phyloP scores from a whole-genome alignment of 37 sponge, comb jelly and placozoan species.

The Amphimedon queenslandica region DNA sequence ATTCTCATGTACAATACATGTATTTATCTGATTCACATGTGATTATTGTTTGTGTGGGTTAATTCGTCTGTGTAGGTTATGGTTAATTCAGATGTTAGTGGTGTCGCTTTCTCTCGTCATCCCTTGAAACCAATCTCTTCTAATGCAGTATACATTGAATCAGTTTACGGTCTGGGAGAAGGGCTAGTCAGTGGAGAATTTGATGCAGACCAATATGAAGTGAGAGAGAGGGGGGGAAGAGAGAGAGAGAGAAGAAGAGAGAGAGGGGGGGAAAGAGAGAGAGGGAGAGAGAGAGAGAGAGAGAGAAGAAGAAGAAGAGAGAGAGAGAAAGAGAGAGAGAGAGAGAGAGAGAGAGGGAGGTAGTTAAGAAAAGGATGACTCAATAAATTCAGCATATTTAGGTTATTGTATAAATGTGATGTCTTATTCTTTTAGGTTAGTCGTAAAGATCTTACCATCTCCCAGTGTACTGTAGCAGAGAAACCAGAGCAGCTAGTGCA shows the following conservation, averaged over 20 bases:
- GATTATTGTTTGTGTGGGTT: background rate
- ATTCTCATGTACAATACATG: too few relatives aligned
- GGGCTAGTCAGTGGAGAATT: conserved; percentile 85
- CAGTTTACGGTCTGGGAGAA: conserved; percentile 86
- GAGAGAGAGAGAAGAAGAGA: background rate
- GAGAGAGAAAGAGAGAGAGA: conserved; percentile 17
- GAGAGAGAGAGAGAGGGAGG: conserved; percentile 19
- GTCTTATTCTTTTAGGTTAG: conserved; percentile 45
- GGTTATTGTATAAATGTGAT: background rate
- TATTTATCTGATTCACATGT: background rate
- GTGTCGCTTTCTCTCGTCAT: conserved; percentile 85
- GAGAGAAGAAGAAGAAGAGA: background rate
- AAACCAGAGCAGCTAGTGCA: conserved; percentile 67
- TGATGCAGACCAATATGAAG: conserved; percentile 80
- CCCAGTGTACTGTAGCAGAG: conserved; percentile 34
- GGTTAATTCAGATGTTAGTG: conserved; percentile 77
- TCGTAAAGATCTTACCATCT: conserved; percentile 35
- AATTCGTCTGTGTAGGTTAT: conserved; percentile 48
- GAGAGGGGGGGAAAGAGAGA: background rate
- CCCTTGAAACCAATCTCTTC: conserved; percentile 74
- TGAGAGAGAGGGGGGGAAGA: conserved; percentile 5
- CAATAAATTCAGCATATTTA: background rate
- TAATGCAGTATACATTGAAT: conserved; percentile 60
- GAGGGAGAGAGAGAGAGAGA: background rate
- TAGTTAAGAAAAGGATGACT: too few relatives aligned